Evolutionary conservation across 2,113 vertebrate genomes (phyloP), one percentile per base, ranked within the genome.

Genomic region (Hyaena hyaena): DNA sequence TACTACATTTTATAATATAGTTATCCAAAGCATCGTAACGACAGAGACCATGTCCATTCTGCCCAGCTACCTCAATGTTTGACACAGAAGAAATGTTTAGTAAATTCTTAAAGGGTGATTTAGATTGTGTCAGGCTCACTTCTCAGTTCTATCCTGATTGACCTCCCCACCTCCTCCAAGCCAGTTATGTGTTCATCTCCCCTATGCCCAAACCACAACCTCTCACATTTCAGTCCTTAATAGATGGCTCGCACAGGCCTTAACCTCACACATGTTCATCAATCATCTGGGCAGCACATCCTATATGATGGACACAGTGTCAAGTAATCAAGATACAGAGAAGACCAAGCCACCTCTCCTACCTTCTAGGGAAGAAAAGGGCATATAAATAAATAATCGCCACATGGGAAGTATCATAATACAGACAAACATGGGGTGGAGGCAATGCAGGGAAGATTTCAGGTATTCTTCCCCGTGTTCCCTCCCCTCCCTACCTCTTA

Each of bases 341-440:
- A 85, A 50, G 7, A 81, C 55, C 58, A 3, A 81, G 39, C 21
- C 17, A 48, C 50, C 45, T 58, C 66, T 81, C 65, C 81, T 88
- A 61, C 28, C 91, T 94, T 91, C 55, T 55, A 81, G 10, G 39
- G 77, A 11, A 92, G 90, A 74, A 87, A 97, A 92, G 45, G 55
- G 31, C 74, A 93, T 55, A 80, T 80, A 91, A 85, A 91, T 6
- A 88, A 80, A 76, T 76, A 91, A 35, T 5, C 58, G 43, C 55
- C 58, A 93, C 16, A 71, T 23, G 82, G 12, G 50, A 86, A 68
- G 45, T 23, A 12, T 76, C 55, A 45, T 74, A 96, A 82, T 9
- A 10, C 17, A 68, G 9, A 85, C 11, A 77, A 14, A 28, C 35
- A 33, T 15, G 4, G 43, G 23, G 19, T 69, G 1, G 43, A 31